Conservation (phyloP, 2,797 vertebrate genomes). For the Danio tinwini region DNA sequence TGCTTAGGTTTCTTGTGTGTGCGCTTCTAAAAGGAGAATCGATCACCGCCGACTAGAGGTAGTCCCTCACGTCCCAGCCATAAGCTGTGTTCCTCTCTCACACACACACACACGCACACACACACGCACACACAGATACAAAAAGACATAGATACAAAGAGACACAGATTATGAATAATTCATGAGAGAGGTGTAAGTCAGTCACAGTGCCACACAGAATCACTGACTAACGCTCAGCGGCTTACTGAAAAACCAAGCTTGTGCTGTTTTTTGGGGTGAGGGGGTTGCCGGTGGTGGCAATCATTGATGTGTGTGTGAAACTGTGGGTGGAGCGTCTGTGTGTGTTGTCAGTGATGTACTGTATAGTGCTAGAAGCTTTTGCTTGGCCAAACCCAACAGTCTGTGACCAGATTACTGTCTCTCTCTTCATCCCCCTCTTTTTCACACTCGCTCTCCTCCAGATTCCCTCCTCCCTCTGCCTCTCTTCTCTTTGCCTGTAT, state of each 20-base stretch:
- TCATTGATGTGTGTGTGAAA: slow-evolving; percentile 24
- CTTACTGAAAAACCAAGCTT: slow-evolving; percentile 11
- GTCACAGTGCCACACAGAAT: slow-evolving; percentile 33
- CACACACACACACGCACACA: no score
- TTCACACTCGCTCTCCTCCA: slow-evolving; percentile 20
- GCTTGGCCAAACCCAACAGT: slow-evolving; percentile 36
- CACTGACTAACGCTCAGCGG: slow-evolving; percentile 8
- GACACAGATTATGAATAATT: slow-evolving; percentile 26
- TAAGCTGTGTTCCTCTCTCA: slow-evolving; percentile 30
- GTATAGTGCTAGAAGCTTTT: slow-evolving; percentile 34
- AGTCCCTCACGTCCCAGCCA: slow-evolving; percentile 48
- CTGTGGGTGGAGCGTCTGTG: slow-evolving; percentile 29
- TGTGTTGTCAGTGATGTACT: slow-evolving; percentile 43
- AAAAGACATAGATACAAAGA: background rate
- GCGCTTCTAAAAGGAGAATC: slow-evolving; percentile 3
- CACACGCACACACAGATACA: no score
- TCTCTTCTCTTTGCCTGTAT: background rate
- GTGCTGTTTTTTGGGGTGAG: slow-evolving; percentile 14
- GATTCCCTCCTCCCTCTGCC: slow-evolving; percentile 33
- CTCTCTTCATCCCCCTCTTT: slow-evolving; percentile 5
- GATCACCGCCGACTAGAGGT: slow-evolving; percentile 34
- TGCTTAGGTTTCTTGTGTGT: background rate
- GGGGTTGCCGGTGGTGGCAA: background rate
- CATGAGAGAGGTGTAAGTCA: slow-evolving; percentile 25
- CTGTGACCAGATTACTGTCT: slow-evolving; percentile 44